A percentile compares a stretch with the other conserved stretches of the same genome.
Conservation (phyloP, 2,797 vertebrate genomes). For the Ptychadena robeensis region DNA sequence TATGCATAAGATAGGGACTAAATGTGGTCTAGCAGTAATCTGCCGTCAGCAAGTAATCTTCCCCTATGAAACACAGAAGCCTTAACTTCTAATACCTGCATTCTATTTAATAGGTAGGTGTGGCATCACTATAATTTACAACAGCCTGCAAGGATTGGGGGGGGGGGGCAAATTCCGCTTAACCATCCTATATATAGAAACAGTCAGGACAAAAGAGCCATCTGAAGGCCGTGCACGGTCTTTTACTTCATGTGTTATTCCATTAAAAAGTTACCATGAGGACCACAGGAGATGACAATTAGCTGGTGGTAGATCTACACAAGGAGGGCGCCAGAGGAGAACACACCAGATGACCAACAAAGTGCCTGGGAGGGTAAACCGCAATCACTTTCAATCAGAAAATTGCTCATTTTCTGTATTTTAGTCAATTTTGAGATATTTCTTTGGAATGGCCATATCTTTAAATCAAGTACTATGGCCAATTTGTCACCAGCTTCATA, state of each 20-base stretch:
- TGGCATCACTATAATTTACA: too few species aligned
- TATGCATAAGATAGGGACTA: too few species aligned
- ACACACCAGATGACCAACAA: constrained; percentile 1
- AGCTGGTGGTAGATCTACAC: not conserved
- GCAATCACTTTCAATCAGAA: not conserved
- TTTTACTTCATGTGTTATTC: not conserved
- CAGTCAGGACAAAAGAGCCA: too few species aligned
- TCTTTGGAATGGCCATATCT: not conserved
- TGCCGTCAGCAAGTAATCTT: too few species aligned
- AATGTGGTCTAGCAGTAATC: too few species aligned
- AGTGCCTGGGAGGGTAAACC: not conserved
- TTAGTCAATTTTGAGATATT: not conserved
- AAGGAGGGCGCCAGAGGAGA: not conserved
- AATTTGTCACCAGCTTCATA: not conserved
- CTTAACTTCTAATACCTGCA: too few species aligned
- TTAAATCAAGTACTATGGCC: not conserved
- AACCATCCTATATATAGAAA: too few species aligned
- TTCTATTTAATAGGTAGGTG: too few species aligned
- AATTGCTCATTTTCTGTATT: not conserved
- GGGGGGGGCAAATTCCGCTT: too few species aligned
- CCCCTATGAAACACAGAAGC: too few species aligned
- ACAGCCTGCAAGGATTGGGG: too few species aligned
- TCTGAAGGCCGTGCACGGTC: not conserved
- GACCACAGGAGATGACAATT: not conserved
- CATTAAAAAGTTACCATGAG: not conserved